These are phyloP conservation scores for Trachelus stipa DNA, from an alignment of 2,888 invertebrate species.

Conservation along the genomic window DNA sequence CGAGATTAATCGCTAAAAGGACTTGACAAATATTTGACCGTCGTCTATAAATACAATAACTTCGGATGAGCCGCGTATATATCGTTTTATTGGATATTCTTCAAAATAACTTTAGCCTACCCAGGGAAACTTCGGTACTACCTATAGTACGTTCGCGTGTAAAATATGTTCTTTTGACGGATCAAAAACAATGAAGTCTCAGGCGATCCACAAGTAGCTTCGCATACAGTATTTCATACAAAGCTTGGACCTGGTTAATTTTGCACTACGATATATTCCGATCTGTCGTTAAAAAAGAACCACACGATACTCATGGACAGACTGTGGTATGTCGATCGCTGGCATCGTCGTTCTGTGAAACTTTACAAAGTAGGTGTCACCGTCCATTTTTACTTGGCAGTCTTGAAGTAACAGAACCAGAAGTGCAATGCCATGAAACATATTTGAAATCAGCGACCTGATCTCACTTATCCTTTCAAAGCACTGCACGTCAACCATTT, in stretches of 20 bases:
- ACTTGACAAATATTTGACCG: neutral
- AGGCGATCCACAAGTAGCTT: neutral
- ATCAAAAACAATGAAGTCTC: neutral
- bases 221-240: neutral
- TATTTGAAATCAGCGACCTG: neutral
- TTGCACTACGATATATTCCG: neutral
- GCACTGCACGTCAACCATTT: neutral
- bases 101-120: too few relatives aligned
- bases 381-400: neutral
- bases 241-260: too few relatives aligned
- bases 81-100: neutral
- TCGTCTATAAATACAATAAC: neutral
- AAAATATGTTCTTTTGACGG: neutral
- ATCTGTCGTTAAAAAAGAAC: too few relatives aligned
- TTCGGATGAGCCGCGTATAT: neutral
- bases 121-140: neutral
- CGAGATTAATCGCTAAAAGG: neutral
- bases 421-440: neutral
- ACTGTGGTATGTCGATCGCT: too few relatives aligned
- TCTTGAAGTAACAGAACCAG: neutral
- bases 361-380: neutral
- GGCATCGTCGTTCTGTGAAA: neutral
- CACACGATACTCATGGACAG: too few relatives aligned
- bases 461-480: neutral
- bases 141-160: neutral